Conservation (phyloP, 1,140 invertebrate species). For the Heliconius nattereri region DNA sequence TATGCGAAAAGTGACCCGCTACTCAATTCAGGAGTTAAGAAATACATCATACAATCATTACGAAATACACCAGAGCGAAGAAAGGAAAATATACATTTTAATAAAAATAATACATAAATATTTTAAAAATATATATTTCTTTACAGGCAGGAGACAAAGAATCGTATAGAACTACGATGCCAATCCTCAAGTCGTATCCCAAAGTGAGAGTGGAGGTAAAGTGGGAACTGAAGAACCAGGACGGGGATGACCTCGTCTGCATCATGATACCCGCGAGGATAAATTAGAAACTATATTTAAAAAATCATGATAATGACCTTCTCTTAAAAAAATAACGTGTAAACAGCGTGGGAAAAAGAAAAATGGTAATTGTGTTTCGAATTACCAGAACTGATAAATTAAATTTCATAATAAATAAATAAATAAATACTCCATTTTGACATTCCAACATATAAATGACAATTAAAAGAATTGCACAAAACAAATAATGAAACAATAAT, state of each 20-base stretch:
- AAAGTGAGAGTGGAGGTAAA: conserved; percentile 86
- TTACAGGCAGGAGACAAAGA: conserved; percentile 79
- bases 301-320: background rate
- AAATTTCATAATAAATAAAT: background rate
- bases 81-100: no score
- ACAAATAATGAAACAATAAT: no score
- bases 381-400: background rate
- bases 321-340: no score
- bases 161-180: conserved; percentile 83
- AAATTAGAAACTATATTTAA: background rate
- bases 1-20: no score
- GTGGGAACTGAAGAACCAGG: conserved; percentile 86
- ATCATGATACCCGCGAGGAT: conserved; percentile 85
- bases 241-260: conserved; percentile 84
- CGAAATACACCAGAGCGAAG: no score
- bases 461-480: background rate
- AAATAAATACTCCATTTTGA: background rate
- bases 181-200: conserved; percentile 85
- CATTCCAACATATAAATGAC: background rate
- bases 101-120: background rate
- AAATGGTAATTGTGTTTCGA: background rate
- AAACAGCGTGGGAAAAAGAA: background rate
- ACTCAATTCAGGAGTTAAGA: no score
- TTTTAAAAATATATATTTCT: background rate
- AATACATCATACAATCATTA: no score